These are phyloP conservation scores for Thereva nobilitata DNA, from an alignment of 2,888 invertebrate species.

Conservation along the genomic window DNA sequence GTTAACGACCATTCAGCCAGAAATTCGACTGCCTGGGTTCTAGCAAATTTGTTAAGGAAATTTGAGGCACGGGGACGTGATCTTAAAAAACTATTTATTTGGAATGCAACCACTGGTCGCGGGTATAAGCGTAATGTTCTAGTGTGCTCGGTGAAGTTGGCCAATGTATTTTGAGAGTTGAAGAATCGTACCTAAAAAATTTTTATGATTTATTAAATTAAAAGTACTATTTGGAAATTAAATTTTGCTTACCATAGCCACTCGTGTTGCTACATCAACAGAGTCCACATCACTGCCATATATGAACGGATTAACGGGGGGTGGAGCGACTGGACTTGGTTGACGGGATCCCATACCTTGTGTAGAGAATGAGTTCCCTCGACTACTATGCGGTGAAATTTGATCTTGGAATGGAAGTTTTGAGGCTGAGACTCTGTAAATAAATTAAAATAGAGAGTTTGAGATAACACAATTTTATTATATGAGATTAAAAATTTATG, in stretches of 20 bases:
- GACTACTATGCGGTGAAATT: constrained; percentile 53
- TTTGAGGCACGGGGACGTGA: constrained; percentile 87
- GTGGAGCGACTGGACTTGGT: constrained; percentile 62
- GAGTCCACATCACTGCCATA: constrained; percentile 95
- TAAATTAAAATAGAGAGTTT: too few species aligned
- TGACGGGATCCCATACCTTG: constrained; percentile 60
- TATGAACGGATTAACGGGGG: constrained; percentile 81
- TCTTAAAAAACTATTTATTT: constrained; percentile 93
- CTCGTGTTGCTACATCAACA: constrained; percentile 96
- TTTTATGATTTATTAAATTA: neutral
- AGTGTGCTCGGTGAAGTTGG: constrained; percentile 98
- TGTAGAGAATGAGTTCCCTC: constrained; percentile 57
- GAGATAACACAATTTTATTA: neutral
- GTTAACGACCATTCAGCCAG: constrained; percentile 98
- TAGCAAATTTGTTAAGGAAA: constrained; percentile 89
- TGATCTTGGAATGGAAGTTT: constrained; percentile 54
- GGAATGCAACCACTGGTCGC: constrained; percentile 97
- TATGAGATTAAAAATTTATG: too few species aligned
- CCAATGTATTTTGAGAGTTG: constrained; percentile 95
- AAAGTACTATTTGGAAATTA: neutral
- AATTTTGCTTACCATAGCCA: constrained; percentile 79
- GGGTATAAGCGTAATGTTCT: constrained; percentile 95
- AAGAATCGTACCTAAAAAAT: constrained; percentile 73
- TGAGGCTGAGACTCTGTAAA: constrained; percentile 52
- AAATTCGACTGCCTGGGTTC: constrained; percentile 98